These are phyloP conservation scores for Papilio glaucus DNA, from an alignment of 1,140 invertebrate species.

Conservation along the genomic window DNA sequence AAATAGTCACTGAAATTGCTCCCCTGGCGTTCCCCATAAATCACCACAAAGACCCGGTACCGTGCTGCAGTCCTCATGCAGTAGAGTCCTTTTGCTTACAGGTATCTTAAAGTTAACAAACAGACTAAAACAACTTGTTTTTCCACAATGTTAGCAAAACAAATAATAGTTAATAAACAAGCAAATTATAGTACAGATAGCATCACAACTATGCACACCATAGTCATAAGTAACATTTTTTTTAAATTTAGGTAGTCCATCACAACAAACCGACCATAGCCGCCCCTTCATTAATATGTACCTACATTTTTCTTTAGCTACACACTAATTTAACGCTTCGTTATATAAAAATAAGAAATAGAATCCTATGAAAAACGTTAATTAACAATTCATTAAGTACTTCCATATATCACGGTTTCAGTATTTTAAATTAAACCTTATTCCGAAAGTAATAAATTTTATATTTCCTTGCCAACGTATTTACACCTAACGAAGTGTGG, in stretches of 20 bases:
- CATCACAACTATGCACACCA: conserved; percentile 14
- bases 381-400: conserved; percentile 30
- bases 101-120: no score
- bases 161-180: conserved; percentile 41
- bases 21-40: no score
- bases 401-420: conserved; percentile 32
- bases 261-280: conserved; percentile 48
- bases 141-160: neutral
- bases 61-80: no score
- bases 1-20: no score
- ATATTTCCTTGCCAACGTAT: conserved; percentile 38
- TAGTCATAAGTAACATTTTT: conserved; percentile 34
- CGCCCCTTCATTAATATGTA: conserved; percentile 56
- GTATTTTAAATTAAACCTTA: conserved; percentile 39
- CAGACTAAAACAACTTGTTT: neutral
- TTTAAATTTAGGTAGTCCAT: conserved; percentile 42
- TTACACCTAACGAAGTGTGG: conserved; percentile 49
- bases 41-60: no score
- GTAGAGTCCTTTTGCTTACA: no score
- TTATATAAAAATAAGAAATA: conserved; percentile 21
- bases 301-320: neutral
- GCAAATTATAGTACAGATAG: conserved; percentile 41
- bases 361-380: conserved; percentile 21
- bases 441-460: conserved; percentile 11
- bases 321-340: conserved; percentile 25